phyloP scores from a whole-genome alignment of 2,888 invertebrate genomes.

The Arctia plantaginis region DNA sequence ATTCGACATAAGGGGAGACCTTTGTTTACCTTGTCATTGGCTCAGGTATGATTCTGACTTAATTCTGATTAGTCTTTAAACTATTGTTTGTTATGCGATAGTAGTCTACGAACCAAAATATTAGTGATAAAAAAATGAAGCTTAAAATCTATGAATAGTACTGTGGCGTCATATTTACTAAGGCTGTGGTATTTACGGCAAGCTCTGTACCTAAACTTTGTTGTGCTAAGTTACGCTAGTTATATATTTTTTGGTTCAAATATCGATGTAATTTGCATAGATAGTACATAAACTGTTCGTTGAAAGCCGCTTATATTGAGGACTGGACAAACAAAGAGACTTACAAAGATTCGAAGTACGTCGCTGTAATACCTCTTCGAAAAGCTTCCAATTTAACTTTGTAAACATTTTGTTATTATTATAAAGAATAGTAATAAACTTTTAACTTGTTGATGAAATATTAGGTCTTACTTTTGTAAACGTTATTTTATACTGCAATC shows the following conservation, averaged over 20 bases:
- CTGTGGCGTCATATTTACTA: slow-evolving; percentile 61
- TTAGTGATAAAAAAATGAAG: slow-evolving; percentile 62
- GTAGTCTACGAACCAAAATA: slow-evolving; percentile 62
- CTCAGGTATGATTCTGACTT: no score
- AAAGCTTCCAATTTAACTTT: slow-evolving; percentile 27
- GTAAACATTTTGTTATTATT: neutral
- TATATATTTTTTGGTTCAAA: slow-evolving; percentile 36
- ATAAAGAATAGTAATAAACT: neutral
- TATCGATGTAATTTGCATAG: slow-evolving; percentile 47
- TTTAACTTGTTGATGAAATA: neutral
- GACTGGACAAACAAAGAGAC: slow-evolving; percentile 43
- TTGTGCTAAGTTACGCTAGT: slow-evolving; percentile 25
- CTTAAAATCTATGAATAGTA: slow-evolving; percentile 60
- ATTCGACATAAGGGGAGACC: no score
- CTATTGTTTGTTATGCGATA: slow-evolving; percentile 55
- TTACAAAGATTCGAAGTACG: slow-evolving; percentile 25
- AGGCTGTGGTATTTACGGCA: slow-evolving; percentile 33
- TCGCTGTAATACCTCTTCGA: slow-evolving; percentile 28
- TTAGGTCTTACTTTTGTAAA: neutral
- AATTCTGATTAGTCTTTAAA: slow-evolving; percentile 11
- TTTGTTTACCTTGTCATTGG: no score
- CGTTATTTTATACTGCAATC: neutral
- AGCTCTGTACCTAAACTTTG: slow-evolving; percentile 28
- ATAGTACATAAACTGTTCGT: slow-evolving; percentile 37
- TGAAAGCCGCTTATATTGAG: slow-evolving; percentile 43